Evolutionary conservation across 2,113 vertebrate genomes (phyloP), one percentile per base, ranked within the genome.

Genomic region (Hystrix cristata): DNA sequence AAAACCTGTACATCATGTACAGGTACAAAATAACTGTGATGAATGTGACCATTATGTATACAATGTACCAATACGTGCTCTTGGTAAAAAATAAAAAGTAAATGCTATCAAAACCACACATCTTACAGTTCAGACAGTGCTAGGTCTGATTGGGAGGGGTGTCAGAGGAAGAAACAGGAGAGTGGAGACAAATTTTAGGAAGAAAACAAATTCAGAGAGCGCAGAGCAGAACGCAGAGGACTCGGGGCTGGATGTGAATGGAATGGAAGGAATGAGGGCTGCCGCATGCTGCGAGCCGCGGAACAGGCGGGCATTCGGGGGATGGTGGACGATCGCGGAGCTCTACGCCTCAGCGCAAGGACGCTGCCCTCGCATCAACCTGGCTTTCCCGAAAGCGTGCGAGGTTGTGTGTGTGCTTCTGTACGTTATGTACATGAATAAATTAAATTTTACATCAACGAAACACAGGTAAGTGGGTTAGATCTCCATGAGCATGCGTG

Each of bases 221-320:
- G 31, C 16, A 83, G 13, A 88, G 60, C 21, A 62, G 21, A 34
- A 10, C 59, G 8, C 1, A 84, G 62, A 27, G 4, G 29, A 8
- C 3, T 11, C 46, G 11, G 46, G 29, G 15, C 38, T 3, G 27
- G 1, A 2, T 13, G 23, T 46, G 21, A 13, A 48, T 2, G 27
- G 12, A 29, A 72, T n/a, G 25, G 25, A 80, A 53, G 19, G n/a
- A 48, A n/a, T 2, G 1, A 48, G 46, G 0, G 13, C 12, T 71
- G 69, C 8, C 16, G 11, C 27, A 14, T 31, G 29, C 7, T 83
- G 23, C 79, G 62, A 74, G 34, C n/a, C 18, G 2, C 2, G 23
- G 4, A 71, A 55, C 27, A 83, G 29, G 3, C 78, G 78, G 57
- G 34, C 6, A 53, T 16, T 46, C n/a, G 21, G n/a, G 38, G 13